Percentiles rank a stretch among this genome's conserved stretches.
phyloP scores from a whole-genome alignment of 2,113 vertebrate species.

The Centropus unirufus region DNA sequence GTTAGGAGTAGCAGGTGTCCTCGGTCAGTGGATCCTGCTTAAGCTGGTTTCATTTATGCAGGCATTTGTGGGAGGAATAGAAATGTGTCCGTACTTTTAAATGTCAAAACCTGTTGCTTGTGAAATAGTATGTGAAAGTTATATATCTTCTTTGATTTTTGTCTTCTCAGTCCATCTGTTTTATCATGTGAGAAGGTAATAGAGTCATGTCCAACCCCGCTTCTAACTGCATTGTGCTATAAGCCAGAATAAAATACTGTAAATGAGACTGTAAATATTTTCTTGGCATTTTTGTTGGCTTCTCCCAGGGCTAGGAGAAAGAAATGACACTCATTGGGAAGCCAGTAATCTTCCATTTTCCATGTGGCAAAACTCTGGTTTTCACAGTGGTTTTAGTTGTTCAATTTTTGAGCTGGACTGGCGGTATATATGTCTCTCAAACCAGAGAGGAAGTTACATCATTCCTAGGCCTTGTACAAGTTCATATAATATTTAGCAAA shows the following conservation, averaged over 20 bases:
- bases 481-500: background rate
- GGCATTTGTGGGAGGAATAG: background rate
- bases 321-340: background rate
- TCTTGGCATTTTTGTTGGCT: background rate
- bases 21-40: background rate
- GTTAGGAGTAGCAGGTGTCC: background rate
- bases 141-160: background rate
- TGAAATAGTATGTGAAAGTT: background rate
- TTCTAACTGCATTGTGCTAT: background rate
- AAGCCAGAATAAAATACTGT: background rate
- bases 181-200: background rate
- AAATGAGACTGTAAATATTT: background rate
- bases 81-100: background rate
- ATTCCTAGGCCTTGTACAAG: background rate
- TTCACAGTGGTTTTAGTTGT: background rate
- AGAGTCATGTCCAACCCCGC: rapidly evolving
- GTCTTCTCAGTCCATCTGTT: background rate
- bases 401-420: background rate
- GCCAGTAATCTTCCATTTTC: background rate
- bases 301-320: background rate
- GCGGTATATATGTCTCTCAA: background rate
- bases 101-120: background rate
- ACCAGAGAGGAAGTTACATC: background rate
- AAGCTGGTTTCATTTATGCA: background rate
- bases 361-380: background rate